Conservation (phyloP, 2,113 vertebrate genomes). For the Python bivittatus region DNA sequence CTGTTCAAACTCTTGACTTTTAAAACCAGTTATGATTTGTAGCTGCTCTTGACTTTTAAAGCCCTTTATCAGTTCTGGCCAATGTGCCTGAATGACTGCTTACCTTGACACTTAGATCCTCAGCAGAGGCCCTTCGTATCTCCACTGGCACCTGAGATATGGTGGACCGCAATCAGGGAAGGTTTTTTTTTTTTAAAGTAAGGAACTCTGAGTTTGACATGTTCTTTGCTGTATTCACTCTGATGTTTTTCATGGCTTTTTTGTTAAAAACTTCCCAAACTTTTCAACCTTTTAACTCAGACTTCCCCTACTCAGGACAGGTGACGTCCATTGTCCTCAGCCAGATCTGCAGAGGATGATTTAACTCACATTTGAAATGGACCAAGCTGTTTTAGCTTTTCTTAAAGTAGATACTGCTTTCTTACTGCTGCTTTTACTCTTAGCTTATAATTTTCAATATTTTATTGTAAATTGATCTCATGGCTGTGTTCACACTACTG, state of each 20-base stretch:
- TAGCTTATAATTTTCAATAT: not conserved
- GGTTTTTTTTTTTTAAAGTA: not conserved
- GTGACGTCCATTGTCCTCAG: not conserved
- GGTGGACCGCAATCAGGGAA: not conserved
- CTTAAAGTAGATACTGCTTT: too few relatives aligned
- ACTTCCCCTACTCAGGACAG: not conserved
- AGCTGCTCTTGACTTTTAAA: not conserved
- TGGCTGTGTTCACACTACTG: not conserved
- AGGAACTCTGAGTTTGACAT: not conserved
- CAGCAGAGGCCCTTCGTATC: not conserved
- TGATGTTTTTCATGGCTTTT: not conserved
- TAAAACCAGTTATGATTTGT: not conserved
- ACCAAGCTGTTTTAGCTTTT: too few relatives aligned
- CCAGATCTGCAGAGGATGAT: not conserved
- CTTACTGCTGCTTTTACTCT: too few relatives aligned
- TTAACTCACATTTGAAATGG: not conserved
- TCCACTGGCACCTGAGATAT: not conserved
- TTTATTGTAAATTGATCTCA: not conserved
- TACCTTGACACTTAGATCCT: not conserved
- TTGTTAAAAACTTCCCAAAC: not conserved
- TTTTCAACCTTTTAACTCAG: not conserved
- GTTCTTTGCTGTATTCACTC: not conserved
- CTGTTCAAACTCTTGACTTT: not conserved
- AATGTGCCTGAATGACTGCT: not conserved
- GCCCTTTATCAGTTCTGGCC: not conserved